These are phyloP conservation scores for Cremastinae sp. DNA, from an alignment of 2,888 invertebrate species.

Conservation along the genomic window DNA sequence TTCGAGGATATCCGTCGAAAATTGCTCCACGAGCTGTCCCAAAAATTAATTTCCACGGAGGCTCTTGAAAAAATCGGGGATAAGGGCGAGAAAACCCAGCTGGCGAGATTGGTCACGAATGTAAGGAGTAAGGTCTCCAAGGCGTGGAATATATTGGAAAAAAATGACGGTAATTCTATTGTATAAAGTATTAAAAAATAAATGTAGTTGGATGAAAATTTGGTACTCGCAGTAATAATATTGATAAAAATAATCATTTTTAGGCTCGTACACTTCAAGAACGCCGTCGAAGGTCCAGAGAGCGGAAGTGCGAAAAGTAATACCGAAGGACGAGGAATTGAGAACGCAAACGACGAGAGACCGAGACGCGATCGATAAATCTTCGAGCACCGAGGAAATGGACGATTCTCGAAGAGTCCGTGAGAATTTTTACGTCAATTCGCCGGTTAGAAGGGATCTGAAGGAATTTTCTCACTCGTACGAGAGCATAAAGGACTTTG, in stretches of 20 bases:
- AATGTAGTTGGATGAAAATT: too few relatives aligned
- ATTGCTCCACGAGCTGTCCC: slow-evolving; percentile 81
- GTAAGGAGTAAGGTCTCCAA: slow-evolving; percentile 83
- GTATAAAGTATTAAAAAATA: too few relatives aligned
- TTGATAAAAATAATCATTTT: slow-evolving; percentile 13
- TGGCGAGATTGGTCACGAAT: slow-evolving; percentile 82
- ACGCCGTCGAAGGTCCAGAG: not conserved
- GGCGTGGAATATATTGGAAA: slow-evolving; percentile 79
- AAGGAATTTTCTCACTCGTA: slow-evolving; percentile 66
- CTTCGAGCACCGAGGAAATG: not conserved
- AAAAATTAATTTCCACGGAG: slow-evolving; percentile 74
- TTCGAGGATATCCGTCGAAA: slow-evolving; percentile 81
- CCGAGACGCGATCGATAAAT: not conserved
- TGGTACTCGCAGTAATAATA: too few relatives aligned
- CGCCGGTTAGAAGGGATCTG: slow-evolving; percentile 14
- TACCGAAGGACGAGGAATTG: not conserved
- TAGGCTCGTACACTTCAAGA: slow-evolving; percentile 10
- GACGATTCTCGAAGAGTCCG: too few relatives aligned
- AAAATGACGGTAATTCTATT: slow-evolving; percentile 66
- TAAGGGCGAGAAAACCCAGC: slow-evolving; percentile 78
- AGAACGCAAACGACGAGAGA: not conserved
- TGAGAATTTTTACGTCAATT: not conserved
- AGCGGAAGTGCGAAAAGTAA: not conserved
- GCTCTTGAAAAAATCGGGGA: slow-evolving; percentile 68
- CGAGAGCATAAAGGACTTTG: slow-evolving; percentile 70